These are phyloP conservation scores for Turritopsis rubra DNA, from an alignment of 30 jellyfish, hydroid and myxozoan species.

Conservation along the genomic window DNA sequence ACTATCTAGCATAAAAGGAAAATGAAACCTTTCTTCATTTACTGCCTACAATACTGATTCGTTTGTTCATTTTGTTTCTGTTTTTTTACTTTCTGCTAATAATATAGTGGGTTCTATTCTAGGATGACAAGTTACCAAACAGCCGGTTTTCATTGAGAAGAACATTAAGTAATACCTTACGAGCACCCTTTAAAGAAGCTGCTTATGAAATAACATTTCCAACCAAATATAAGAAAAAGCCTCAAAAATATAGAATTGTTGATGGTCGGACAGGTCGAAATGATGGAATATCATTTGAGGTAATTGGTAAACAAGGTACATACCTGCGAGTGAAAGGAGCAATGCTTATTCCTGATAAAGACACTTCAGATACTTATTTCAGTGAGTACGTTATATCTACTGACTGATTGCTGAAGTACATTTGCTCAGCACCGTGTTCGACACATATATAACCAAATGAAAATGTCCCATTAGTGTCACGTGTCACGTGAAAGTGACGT, in stretches of 20 bases:
- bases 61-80: neutral
- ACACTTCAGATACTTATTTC: constrained; percentile 69
- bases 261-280: constrained; percentile 80
- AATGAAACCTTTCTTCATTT: too few species aligned
- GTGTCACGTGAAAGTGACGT: too few species aligned
- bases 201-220: constrained; percentile 66
- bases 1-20: too few species aligned
- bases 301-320: constrained; percentile 71
- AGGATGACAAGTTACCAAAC: neutral
- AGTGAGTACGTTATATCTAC: constrained; percentile 71
- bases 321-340: constrained; percentile 71
- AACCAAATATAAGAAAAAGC: constrained; percentile 45
- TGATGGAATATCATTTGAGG: constrained; percentile 91
- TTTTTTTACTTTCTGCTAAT: neutral
- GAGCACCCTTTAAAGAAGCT: constrained; percentile 14
- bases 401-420: too few species aligned
- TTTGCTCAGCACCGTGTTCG: too few species aligned
- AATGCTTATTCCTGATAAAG: constrained; percentile 66
- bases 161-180: constrained; percentile 13
- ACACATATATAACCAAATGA: too few species aligned
- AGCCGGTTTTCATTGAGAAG: constrained; percentile 16
- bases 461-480: too few species aligned
- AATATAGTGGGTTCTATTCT: neutral
- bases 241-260: constrained; percentile 64
- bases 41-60: too few species aligned